phyloP scores from a whole-genome alignment of 2,888 invertebrate genomes.

The Cistogaster globosa region DNA sequence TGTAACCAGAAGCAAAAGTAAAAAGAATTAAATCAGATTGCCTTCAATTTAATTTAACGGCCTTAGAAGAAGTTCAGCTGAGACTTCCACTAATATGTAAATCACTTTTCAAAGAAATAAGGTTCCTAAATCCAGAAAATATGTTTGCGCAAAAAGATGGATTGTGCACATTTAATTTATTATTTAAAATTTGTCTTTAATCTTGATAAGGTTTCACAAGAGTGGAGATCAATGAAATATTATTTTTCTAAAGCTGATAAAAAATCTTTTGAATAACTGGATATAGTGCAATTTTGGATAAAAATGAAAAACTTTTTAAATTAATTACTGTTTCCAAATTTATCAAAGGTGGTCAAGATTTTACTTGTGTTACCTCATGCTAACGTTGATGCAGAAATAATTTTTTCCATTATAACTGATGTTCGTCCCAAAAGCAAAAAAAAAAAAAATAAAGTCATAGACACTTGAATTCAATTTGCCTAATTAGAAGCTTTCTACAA shows the following conservation, averaged over 20 bases:
- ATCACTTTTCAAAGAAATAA: no score
- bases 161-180: conserved; percentile 19
- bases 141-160: background rate
- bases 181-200: background rate
- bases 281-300: conserved; percentile 14
- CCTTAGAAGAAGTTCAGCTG: no score
- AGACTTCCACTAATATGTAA: no score
- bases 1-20: no score
- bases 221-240: conserved; percentile 30
- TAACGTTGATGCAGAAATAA: conserved; percentile 10
- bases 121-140: no score
- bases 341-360: conserved; percentile 24
- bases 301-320: conserved; percentile 7
- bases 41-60: no score
- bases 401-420: conserved; percentile 36
- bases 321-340: conserved; percentile 26
- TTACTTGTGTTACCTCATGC: conserved; percentile 4
- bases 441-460: conserved; percentile 24
- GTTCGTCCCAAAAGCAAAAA: conserved; percentile 32
- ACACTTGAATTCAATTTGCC: conserved; percentile 13
- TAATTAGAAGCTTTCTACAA: conserved; percentile 18
- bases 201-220: background rate
- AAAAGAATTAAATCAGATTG: no score
- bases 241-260: conserved; percentile 20
- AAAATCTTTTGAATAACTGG: conserved; percentile 1